Evolutionary conservation across 2,113 vertebrate species (phyloP), one percentile per base, ranked within the genome.

Genomic region (Fulica atra): DNA sequence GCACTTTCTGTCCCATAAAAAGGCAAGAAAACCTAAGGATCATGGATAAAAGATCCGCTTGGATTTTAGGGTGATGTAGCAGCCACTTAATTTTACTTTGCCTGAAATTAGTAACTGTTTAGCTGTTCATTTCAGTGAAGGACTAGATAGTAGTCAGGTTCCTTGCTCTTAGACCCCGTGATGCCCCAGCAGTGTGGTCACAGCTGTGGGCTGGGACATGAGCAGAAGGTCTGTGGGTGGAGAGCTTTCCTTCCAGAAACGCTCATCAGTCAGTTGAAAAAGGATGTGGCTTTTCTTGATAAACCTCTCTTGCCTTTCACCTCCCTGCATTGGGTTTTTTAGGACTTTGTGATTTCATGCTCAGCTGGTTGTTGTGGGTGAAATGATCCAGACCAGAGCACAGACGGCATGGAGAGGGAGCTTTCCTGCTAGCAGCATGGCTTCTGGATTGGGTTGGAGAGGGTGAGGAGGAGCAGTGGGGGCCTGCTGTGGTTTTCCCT

Each of bases 371-470:
- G 1, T 5, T 33, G 35, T 48, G 20, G 48, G 16, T 76, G 48
- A 59, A 64, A 8, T 26, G 63, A 48, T 44, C 29, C 19, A 51
- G 42, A 54, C 31, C 24, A 1, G n/a, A 36, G 65, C 38, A 9
- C 1, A 54, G 63, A 26, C 1, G 1, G 21, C 12, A 13, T 0
- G 13, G 51, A 29, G 35, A 42, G 18, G 56, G 53, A 68, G 26
- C 2, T 1, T 16, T 86, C n/a, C 57, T 38, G 60, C n/a, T 70
- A 76, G 56, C 60, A 31, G 69, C 73, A 50, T 0, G 1, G 66
- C 88, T 23, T 38, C 20, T 31, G 48, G 42, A 10, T 15, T 7
- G 0, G 16, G 25, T 26, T 24, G 48, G 31, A 66, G 31, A 0
- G 0, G 29, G 3, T 28, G 18, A 24, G 51, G 10, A 64, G 59